Evolutionary conservation across 2,113 vertebrate species (phyloP).

Genomic region (Ictalurus furcatus): DNA sequence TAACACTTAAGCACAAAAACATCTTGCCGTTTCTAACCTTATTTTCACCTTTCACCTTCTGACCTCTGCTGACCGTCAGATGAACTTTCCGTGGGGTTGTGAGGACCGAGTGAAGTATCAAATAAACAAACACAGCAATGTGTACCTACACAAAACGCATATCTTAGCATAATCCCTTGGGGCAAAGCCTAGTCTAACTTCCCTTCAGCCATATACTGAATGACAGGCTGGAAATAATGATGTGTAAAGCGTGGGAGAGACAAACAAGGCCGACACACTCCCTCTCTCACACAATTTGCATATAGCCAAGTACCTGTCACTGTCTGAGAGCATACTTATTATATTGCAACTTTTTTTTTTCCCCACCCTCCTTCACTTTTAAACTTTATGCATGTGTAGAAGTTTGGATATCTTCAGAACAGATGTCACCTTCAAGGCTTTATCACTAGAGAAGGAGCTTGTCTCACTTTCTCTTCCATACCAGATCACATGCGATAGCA

Average conservation of each 20-base stretch:
- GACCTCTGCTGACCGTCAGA: conserved; percentile 27
- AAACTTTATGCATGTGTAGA: conserved; percentile 44
- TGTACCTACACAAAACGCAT: conserved; percentile 21
- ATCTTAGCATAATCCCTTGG: conserved; percentile 47
- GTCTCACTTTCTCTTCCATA: conserved; percentile 31
- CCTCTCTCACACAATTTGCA: conserved; percentile 44
- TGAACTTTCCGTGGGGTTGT: conserved; percentile 46
- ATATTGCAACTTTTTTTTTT: conserved; percentile 42
- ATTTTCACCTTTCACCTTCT: conserved; percentile 32
- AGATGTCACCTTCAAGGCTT: conserved; percentile 50
- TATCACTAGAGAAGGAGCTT: conserved; percentile 35
- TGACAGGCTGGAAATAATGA: conserved; percentile 57
- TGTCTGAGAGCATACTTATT: conserved; percentile 47
- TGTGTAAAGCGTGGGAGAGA: conserved; percentile 49
- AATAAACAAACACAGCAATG: conserved; percentile 36
- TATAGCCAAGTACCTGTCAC: conserved; percentile 51
- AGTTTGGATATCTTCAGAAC: conserved; percentile 41
- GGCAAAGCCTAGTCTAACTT: conserved; percentile 50
- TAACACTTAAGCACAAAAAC: background rate
- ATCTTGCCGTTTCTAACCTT: background rate
- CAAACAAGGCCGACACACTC: conserved; percentile 48
- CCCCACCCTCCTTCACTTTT: conserved; percentile 12
- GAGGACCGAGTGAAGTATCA: conserved; percentile 41
- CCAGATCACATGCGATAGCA: conserved; percentile 35
- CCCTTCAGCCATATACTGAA: conserved; percentile 55